These are phyloP conservation scores for Cosmorhoe ocellata DNA, from an alignment of 2,888 invertebrate genomes.

Conservation along the genomic window DNA sequence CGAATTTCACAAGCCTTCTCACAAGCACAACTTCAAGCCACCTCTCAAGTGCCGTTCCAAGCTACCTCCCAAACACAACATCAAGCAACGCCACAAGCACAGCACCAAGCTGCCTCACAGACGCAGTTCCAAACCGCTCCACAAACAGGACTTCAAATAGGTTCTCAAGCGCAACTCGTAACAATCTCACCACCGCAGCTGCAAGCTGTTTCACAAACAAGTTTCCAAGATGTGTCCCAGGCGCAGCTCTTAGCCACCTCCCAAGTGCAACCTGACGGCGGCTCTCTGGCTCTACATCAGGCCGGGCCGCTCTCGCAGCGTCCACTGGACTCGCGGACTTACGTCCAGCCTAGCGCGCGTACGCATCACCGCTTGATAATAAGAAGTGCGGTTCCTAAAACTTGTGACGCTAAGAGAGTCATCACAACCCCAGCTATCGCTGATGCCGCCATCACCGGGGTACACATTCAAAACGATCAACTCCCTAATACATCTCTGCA, in stretches of 20 bases:
- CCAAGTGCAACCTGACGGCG: not conserved
- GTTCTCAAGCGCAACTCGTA: too few relatives aligned
- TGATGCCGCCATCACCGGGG: slow-evolving; percentile 15
- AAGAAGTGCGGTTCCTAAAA: slow-evolving; percentile 6
- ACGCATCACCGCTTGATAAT: slow-evolving; percentile 14
- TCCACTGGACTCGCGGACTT: too few relatives aligned
- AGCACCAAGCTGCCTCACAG: not conserved
- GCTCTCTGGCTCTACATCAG: not conserved
- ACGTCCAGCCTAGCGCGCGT: not conserved
- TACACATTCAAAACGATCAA: slow-evolving; percentile 1
- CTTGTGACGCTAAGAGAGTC: slow-evolving; percentile 2
- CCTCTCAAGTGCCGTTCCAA: slow-evolving; percentile 1
- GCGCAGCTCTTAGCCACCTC: too few relatives aligned
- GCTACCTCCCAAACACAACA: not conserved
- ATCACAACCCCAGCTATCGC: slow-evolving; percentile 7
- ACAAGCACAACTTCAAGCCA: not conserved
- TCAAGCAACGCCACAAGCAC: not conserved
- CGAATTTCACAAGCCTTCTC: not conserved
- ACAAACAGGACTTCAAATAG: too few relatives aligned
- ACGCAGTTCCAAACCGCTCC: not conserved
- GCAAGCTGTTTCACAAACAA: too few relatives aligned
- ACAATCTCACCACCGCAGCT: too few relatives aligned
- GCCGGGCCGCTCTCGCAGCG: not conserved
- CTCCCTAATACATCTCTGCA: slow-evolving; percentile 1
- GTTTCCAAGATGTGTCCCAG: too few relatives aligned